Evolutionary conservation across 2,888 invertebrate genomes (phyloP).

Genomic region (Phaonia tiefii): DNA sequence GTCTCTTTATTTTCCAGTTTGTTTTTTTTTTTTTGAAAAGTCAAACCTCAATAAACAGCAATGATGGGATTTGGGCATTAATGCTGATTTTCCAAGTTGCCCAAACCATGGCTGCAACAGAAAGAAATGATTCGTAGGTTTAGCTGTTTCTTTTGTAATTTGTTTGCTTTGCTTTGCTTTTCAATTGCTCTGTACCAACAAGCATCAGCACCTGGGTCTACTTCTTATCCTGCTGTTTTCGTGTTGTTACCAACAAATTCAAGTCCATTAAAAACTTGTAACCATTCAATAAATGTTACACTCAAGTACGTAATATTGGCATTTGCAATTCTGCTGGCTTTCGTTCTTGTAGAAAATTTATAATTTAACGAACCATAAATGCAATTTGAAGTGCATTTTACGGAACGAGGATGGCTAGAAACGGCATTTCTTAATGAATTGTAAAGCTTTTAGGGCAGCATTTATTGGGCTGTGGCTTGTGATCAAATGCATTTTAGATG

Average conservation of each 20-base stretch:
- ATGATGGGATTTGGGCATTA: conserved; percentile 33
- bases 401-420: background rate
- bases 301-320: background rate
- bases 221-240: background rate
- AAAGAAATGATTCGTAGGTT: background rate
- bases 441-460: conserved; percentile 4
- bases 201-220: background rate
- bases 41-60: conserved; percentile 41
- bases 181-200: no score
- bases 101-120: background rate
- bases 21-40: conserved; percentile 17
- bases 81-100: conserved; percentile 18
- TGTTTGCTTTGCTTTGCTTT: background rate
- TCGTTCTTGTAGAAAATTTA: conserved; percentile 2
- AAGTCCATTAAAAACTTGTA: conserved; percentile 28
- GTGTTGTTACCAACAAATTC: conserved; percentile 6
- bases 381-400: conserved; percentile 18
- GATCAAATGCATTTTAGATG: conserved; percentile 19
- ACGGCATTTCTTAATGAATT: conserved; percentile 19
- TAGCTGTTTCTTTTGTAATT: background rate
- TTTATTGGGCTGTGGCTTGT: background rate
- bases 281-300: conserved; percentile 20
- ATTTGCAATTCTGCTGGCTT: background rate
- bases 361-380: conserved; percentile 29
- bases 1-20: background rate